These are phyloP conservation scores for Cyphomyrus plagiostoma DNA, from an alignment of 2,113 vertebrate species.

Conservation along the genomic window DNA sequence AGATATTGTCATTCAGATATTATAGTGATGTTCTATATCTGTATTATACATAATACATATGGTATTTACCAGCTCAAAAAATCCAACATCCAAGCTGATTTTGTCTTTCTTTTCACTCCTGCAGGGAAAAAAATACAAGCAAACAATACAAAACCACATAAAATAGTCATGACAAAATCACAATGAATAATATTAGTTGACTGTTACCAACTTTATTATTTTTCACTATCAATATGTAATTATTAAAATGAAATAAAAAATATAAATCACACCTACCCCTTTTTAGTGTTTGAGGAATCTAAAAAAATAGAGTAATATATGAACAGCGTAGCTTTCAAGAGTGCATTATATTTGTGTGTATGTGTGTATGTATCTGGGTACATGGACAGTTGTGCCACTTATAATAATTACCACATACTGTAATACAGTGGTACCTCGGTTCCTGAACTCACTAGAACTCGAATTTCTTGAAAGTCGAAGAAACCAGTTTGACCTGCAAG, in stretches of 20 bases:
- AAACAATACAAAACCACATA: not conserved
- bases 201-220: not conserved
- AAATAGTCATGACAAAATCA: not conserved
- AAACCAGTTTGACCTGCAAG: too few species aligned
- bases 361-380: not conserved
- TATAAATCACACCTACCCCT: constrained; percentile 37
- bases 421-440: not conserved
- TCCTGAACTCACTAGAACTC: too few species aligned
- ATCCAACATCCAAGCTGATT: constrained; percentile 52
- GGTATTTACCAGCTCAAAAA: constrained; percentile 63
- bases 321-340: not conserved
- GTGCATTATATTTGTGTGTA: not conserved
- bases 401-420: not conserved
- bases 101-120: constrained; percentile 45
- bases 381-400: not conserved
- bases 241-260: not conserved
- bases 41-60: not conserved
- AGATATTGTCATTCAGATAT: not conserved
- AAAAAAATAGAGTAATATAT: constrained; percentile 13
- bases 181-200: not conserved
- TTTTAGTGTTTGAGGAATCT: constrained; percentile 24
- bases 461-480: too few species aligned
- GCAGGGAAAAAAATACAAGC: not conserved
- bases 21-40: not conserved
- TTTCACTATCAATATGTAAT: not conserved